phyloP scores from a whole-genome alignment of 2,113 vertebrate species.

The Scolopax mira region DNA sequence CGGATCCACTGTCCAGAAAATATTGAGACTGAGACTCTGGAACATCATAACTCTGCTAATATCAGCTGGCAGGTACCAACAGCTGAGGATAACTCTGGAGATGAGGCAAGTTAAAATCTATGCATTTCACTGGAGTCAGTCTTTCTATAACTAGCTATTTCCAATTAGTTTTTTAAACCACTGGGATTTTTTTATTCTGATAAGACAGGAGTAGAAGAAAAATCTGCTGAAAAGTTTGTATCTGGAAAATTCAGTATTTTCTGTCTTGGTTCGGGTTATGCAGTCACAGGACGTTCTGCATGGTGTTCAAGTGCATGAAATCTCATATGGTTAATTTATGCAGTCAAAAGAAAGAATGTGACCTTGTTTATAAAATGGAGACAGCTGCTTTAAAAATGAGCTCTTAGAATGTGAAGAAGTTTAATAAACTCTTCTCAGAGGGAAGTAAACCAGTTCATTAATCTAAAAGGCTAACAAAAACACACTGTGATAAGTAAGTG shows the following conservation, averaged over 20 bases:
- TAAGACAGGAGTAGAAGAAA: background rate
- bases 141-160: background rate
- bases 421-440: conserved; percentile 18
- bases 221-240: background rate
- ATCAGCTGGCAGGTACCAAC: conserved; percentile 85
- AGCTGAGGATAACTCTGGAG: conserved; percentile 87
- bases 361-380: conserved; percentile 36
- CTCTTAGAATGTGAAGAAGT: conserved; percentile 22
- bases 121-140: background rate
- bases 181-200: background rate
- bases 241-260: conserved; percentile 8
- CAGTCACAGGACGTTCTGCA: background rate
- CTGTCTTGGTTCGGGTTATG: background rate
- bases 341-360: conserved; percentile 42
- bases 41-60: conserved; percentile 86
- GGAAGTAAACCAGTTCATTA: conserved; percentile 16
- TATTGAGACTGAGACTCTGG: conserved; percentile 80
- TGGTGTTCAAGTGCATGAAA: background rate
- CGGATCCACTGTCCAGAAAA: conserved; percentile 84
- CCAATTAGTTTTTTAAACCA: background rate
- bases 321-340: conserved; percentile 13
- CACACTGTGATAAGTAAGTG: background rate
- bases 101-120: conserved; percentile 79
- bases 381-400: conserved; percentile 29
- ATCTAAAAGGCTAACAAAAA: background rate